Base-by-base conservation (phyloP, 2,888 invertebrate genomes). In the Ophion obscuratus region DNA sequence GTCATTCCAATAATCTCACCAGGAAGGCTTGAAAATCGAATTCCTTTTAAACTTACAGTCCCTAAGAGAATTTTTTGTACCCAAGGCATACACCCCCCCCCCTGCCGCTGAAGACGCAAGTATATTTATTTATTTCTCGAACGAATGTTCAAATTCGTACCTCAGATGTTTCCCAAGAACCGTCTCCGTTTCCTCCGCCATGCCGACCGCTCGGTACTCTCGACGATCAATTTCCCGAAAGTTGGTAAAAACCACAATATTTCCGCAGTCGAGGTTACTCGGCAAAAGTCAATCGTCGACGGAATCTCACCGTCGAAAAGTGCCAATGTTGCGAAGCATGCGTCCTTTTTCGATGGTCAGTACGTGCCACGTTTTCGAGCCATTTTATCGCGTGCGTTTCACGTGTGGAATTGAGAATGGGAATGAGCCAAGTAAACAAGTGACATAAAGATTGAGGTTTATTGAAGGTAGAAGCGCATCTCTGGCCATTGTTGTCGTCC, bases 401-500 rank as follows among this genome's bases (percentile, higher is more conserved):
- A 24, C 47, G 24, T 31, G 6, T 14, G 17, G 6, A 10, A 76
- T 53, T 10, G 66, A 53, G 2, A 53, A 64, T 66, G n/a, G 53
- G 7, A 31, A 44, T 2, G 53, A 36, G 53, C 10, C 24, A 44
- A 61, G 20, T 61, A 74, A 75, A 64, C 27, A 7, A 47, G 17
- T 27, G 20, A 31, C 31, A 20, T 31, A 66, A 76, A 17, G 31
- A 20, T 53, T 4, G n/a, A 47, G n/a, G 3, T 75, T 7, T 64
- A 66, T 76, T 14, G 40, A 47, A 40, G 10, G 44, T 2, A 47
- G 2, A 68, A 47, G 24, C 20, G 44, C 68, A 47, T 24, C 11
- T 47, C 68, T 10, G 20, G 47, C 10, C 68, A 68, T 68, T 66
- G 53, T 76, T 66, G 62, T 62, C 27, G 47, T 76, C 66, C 68